Base-by-base conservation (phyloP, 2,888 invertebrate species). In the Cyclophora punctaria region DNA sequence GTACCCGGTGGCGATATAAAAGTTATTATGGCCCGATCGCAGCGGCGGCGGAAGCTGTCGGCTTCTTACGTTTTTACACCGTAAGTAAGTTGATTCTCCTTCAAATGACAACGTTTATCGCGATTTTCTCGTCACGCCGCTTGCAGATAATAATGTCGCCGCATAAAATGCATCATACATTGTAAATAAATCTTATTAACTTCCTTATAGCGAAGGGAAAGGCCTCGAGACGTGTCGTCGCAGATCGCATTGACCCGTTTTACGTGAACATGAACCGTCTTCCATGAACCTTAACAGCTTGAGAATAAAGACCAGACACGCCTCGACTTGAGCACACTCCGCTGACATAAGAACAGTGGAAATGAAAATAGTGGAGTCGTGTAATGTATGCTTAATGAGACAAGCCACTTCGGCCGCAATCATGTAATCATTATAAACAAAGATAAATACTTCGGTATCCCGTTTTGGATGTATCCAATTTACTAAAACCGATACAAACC, bases 241-340 rank as follows among this genome's bases (percentile, higher is more conserved):
- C 56, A 58, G 69, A 62, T 78, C 69, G 66, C 82, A 80, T 76
- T 80, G 82, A 80, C 81, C 81, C 68, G 66, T 64, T 76, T 78
- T 62, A 62, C 61, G 59, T 64, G 62, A 62, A 47, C 48, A 50
- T 53, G n/a, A 46, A 42, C 34, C 44, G 43, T 45, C 53, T 50
- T 55, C 44, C 56, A 48, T 50, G 47, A 49, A 56, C 57, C 55
- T 57, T 59, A 49, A 47, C 45, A 41, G 41, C 41, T 44, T 5
- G 34, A 34, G 34, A 51, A 55, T 58, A 60, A 55, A 45, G 53
- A 42, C 49, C 43, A 47, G 34, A 34, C 33, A 3, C 5, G 37
- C 41, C 44, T 48, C 35, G 42, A 50, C 34, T 42, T 46, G 50
- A 49, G 44, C 37, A 20, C 35, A 44, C 41, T 55, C 51, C 45